Percentiles rank a stretch among this genome's conserved stretches.
phyloP scores from a whole-genome alignment of 2,888 invertebrate genomes.

The Candidula unifasciata region DNA sequence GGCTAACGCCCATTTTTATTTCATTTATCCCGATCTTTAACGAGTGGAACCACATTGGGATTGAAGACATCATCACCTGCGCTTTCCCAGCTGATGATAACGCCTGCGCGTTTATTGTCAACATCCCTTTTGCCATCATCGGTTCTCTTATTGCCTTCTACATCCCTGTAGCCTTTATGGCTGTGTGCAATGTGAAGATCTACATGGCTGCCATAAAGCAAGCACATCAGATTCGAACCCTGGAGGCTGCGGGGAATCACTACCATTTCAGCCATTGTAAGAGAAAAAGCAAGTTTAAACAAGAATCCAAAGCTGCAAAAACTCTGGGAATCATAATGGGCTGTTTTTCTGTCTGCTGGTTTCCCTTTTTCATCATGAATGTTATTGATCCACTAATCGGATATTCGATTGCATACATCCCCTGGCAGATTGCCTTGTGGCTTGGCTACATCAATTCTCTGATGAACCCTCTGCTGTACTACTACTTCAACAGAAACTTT shows the following conservation, averaged over 20 bases:
- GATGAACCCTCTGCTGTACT: slow-evolving; percentile 84
- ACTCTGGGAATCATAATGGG: slow-evolving; percentile 75
- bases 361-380: slow-evolving; percentile 74
- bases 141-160: slow-evolving; percentile 74
- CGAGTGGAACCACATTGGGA: slow-evolving; percentile 72
- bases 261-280: slow-evolving; percentile 60
- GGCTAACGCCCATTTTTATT: slow-evolving; percentile 72
- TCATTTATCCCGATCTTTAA: slow-evolving; percentile 73
- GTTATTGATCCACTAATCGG: slow-evolving; percentile 73
- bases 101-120: slow-evolving; percentile 72
- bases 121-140: slow-evolving; percentile 69
- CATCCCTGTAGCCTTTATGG: slow-evolving; percentile 73
- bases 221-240: slow-evolving; percentile 70
- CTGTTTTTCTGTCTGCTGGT: slow-evolving; percentile 74
- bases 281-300: slow-evolving; percentile 68
- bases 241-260: slow-evolving; percentile 64
- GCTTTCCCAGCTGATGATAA: slow-evolving; percentile 60
- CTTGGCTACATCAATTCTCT: slow-evolving; percentile 78
- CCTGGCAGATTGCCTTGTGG: slow-evolving; percentile 73
- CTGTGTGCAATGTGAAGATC: slow-evolving; percentile 70
- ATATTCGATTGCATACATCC: slow-evolving; percentile 68
- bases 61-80: slow-evolving; percentile 68
- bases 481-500: slow-evolving; percentile 80
- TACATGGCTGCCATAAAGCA: slow-evolving; percentile 71
- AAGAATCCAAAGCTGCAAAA: slow-evolving; percentile 74